Conservation (phyloP, 2,888 invertebrate genomes). For the Rugalucina vietnamica region DNA sequence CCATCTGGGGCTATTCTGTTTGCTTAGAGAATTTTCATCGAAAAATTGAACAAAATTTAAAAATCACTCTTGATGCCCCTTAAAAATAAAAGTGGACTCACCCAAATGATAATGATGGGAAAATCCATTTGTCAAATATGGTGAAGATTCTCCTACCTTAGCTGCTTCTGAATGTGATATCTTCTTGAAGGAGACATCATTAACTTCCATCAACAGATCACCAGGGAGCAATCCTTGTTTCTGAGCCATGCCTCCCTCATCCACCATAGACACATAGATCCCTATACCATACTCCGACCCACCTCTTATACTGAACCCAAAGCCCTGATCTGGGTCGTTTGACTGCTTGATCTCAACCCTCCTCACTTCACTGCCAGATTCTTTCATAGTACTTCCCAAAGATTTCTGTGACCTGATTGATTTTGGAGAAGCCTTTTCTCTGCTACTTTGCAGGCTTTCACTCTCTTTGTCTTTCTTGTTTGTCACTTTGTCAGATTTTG, state of each 20-base stretch:
- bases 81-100: too few relatives aligned
- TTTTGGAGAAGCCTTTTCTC: not conserved
- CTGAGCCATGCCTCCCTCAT: constrained; percentile 96
- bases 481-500: constrained; percentile 29
- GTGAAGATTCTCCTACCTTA: constrained; percentile 65
- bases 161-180: constrained; percentile 80
- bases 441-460: constrained; percentile 28
- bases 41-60: too few relatives aligned
- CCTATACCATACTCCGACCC: constrained; percentile 97
- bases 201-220: constrained; percentile 97
- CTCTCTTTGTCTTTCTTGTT: constrained; percentile 39
- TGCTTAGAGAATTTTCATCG: too few relatives aligned
- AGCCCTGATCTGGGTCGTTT: constrained; percentile 82
- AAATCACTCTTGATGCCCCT: too few relatives aligned
- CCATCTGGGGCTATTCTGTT: too few relatives aligned
- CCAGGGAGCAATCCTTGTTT: constrained; percentile 90
- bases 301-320: constrained; percentile 98
- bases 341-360: constrained; percentile 53
- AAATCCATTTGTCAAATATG: too few relatives aligned
- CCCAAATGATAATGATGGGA: too few relatives aligned
- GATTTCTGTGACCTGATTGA: constrained; percentile 30
- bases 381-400: constrained; percentile 35
- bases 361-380: constrained; percentile 43
- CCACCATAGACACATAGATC: constrained; percentile 97
- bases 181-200: constrained; percentile 91